A percentile compares a stretch with the other conserved stretches of the same genome.
phyloP scores from a whole-genome alignment of 2,888 invertebrate species.

The Cataglyphis cursor region DNA sequence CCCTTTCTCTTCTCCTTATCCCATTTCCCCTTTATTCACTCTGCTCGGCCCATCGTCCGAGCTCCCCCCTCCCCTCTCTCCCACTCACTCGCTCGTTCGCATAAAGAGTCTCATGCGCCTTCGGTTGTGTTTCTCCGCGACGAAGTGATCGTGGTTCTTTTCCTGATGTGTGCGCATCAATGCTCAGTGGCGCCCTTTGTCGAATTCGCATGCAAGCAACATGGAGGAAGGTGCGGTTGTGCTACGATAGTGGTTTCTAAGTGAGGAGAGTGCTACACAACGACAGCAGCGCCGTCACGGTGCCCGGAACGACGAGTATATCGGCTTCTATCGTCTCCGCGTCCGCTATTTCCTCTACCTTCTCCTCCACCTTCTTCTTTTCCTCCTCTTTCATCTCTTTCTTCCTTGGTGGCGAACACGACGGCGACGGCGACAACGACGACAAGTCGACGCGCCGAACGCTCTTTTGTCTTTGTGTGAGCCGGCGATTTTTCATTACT shows the following conservation, averaged over 20 bases:
- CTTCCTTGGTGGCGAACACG: not conserved
- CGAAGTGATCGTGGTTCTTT: conserved; percentile 50
- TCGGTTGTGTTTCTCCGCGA: conserved; percentile 27
- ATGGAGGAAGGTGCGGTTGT: conserved; percentile 78
- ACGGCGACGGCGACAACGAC: not conserved
- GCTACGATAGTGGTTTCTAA: conserved; percentile 77
- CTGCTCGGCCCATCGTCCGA: no score
- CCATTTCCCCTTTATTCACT: not conserved
- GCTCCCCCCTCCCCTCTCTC: not conserved
- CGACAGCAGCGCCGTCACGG: conserved; percentile 63
- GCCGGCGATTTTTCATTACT: conserved; percentile 69
- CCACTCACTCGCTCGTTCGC: not conserved
- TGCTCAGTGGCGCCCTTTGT: conserved; percentile 66
- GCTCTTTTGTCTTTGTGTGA: conserved; percentile 73
- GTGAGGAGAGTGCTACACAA: conserved; percentile 61
- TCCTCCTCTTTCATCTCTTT: conserved; percentile 8
- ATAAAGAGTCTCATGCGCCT: conserved; percentile 34
- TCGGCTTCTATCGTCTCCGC: conserved; percentile 64
- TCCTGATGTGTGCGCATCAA: conserved; percentile 67
- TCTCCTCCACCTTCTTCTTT: conserved; percentile 6
- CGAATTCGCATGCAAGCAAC: conserved; percentile 71
- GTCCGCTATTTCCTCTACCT: not conserved
- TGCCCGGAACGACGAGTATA: conserved; percentile 69
- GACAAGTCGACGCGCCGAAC: conserved; percentile 63
- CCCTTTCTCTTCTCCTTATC: not conserved